Evolutionary conservation across 2,888 invertebrate genomes (phyloP).

Genomic region (Tiliacea aurago): DNA sequence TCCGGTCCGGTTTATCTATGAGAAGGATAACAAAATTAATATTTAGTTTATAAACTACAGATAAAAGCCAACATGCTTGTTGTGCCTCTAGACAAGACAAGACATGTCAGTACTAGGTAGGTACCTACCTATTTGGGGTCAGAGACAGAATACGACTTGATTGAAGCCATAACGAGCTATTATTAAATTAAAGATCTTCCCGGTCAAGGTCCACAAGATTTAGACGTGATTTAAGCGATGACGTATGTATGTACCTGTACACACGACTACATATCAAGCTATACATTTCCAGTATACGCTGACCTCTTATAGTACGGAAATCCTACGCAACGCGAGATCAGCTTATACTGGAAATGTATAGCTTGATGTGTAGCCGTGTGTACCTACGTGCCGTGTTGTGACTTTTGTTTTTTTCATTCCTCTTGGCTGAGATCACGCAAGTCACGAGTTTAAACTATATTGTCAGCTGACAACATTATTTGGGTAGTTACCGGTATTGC

Average conservation of each 20-base stretch:
- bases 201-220: constrained; percentile 42
- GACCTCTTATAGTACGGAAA: too few relatives aligned
- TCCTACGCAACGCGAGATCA: too few relatives aligned
- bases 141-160: constrained; percentile 28
- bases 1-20: not conserved
- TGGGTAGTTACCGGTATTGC: not conserved
- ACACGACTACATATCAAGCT: too few relatives aligned
- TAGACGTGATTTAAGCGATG: constrained; percentile 43
- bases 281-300: too few relatives aligned
- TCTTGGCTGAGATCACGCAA: constrained; percentile 30
- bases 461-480: not conserved
- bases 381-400: not conserved
- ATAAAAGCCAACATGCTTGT: not conserved
- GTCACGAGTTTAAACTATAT: constrained; percentile 9
- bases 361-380: too few relatives aligned
- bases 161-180: constrained; percentile 39
- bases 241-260: constrained; percentile 10
- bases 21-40: not conserved
- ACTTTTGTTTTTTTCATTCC: constrained; percentile 1
- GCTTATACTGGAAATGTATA: too few relatives aligned
- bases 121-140: constrained; percentile 17
- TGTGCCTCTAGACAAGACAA: not conserved
- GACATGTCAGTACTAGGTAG: too few relatives aligned
- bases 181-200: constrained; percentile 46
- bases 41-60: constrained; percentile 5